These are phyloP conservation scores for Leptinotarsa lineolata DNA, from an alignment of 1,140 invertebrate species.

Conservation along the genomic window DNA sequence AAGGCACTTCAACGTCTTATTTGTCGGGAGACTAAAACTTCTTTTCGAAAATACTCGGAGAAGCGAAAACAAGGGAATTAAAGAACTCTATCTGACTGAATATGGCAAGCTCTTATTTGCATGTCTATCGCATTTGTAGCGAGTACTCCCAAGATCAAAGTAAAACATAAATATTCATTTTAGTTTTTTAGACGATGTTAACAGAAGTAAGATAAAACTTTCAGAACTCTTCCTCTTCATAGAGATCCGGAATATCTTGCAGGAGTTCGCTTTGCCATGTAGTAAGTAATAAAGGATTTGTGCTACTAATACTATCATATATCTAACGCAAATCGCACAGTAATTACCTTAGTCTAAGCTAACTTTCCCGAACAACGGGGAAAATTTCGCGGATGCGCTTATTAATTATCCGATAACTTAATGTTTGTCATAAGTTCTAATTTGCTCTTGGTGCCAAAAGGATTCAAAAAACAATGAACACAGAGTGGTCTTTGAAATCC, in stretches of 20 bases:
- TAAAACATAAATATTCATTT: too few species aligned
- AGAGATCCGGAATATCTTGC: neutral
- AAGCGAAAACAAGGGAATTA: too few species aligned
- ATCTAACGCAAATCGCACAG: conserved; percentile 2
- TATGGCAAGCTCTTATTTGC: too few species aligned
- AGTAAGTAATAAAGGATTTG: conserved; percentile 6
- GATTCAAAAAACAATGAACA: neutral
- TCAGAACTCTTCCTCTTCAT: too few species aligned
- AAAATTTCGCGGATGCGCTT: neutral
- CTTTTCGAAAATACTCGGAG: too few species aligned
- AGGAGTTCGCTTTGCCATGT: neutral
- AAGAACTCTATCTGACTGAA: too few species aligned
- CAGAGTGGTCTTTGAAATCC: neutral
- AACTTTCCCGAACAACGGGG: neutral
- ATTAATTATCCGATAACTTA: neutral
- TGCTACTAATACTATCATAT: neutral
- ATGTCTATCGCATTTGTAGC: too few species aligned
- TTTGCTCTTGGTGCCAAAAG: neutral
- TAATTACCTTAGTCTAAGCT: neutral
- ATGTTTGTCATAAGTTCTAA: neutral
- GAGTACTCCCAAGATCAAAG: too few species aligned
- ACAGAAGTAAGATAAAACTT: too few species aligned
- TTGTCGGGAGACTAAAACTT: too few species aligned
- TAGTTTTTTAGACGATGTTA: too few species aligned
- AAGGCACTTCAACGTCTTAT: too few species aligned